Evolutionary conservation across 1,140 invertebrate species (phyloP).

Genomic region (Drosophila pandora): DNA sequence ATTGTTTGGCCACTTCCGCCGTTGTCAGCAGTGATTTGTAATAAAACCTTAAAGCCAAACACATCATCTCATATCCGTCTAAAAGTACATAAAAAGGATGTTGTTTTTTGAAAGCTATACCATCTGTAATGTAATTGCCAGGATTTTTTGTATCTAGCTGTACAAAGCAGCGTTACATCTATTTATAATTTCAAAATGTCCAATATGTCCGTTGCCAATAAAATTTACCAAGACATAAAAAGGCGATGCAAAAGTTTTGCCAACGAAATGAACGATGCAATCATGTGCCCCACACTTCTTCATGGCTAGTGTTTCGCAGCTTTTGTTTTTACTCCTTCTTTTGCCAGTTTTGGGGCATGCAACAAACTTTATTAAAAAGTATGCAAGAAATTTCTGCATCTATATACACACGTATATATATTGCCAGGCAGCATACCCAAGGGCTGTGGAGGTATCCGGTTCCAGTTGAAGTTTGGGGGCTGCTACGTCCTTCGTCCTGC

Average conservation of each 20-base stretch:
- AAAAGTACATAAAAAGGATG: background rate
- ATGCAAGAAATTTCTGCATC: conserved; percentile 70
- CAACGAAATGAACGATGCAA: conserved; percentile 54
- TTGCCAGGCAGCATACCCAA: conserved; percentile 21
- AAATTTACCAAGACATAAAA: conserved; percentile 51
- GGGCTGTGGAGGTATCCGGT: conserved; percentile 34
- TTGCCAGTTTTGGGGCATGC: conserved; percentile 67
- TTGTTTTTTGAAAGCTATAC: background rate
- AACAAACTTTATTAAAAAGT: conserved; percentile 79
- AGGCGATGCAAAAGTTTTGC: conserved; percentile 57
- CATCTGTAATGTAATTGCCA: background rate
- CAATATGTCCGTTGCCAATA: conserved; percentile 67
- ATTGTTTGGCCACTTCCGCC: conserved; percentile 35
- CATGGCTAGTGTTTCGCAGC: conserved; percentile 16
- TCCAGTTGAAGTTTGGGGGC: conserved; percentile 19
- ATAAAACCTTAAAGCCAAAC: conserved; percentile 1
- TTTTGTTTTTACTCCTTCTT: conserved; percentile 53
- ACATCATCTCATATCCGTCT: background rate
- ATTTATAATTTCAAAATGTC: conserved; percentile 48
- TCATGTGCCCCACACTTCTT: conserved; percentile 31
- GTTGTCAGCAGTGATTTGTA: conserved; percentile 39
- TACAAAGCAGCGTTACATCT: background rate
- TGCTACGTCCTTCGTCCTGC: background rate
- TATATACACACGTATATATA: conserved; percentile 23
- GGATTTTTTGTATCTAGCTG: background rate